These are phyloP conservation scores for Pyrgilauda ruficollis DNA, from an alignment of 2,113 vertebrate genomes.

Conservation along the genomic window DNA sequence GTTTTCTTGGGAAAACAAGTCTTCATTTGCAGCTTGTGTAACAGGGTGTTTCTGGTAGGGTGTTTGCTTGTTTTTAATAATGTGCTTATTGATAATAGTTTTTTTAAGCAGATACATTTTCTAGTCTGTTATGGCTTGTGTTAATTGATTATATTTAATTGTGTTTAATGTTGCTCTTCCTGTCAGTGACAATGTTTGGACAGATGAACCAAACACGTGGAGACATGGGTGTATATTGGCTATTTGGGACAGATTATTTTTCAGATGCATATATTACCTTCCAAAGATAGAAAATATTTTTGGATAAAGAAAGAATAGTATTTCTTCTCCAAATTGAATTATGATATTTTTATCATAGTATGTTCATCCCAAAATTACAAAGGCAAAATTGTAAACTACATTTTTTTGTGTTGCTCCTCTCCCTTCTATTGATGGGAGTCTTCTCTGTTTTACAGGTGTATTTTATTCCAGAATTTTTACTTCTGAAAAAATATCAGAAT, in stretches of 20 bases:
- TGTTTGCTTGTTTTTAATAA: background rate
- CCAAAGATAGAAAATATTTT: background rate
- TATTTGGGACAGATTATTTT: background rate
- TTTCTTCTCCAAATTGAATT: background rate
- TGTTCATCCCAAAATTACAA: background rate
- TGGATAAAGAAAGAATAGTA: background rate
- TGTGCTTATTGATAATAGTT: background rate
- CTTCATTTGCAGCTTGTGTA: background rate
- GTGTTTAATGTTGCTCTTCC: background rate
- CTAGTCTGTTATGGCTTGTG: background rate
- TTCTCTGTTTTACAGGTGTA: fast-evolving
- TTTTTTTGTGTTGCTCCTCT: background rate
- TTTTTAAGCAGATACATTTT: background rate
- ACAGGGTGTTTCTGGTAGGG: fast-evolving
- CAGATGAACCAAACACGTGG: background rate
- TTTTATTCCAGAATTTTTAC: background rate
- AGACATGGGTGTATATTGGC: background rate
- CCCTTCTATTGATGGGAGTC: background rate
- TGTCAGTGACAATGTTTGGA: background rate
- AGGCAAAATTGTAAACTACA: background rate
- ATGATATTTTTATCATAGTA: background rate
- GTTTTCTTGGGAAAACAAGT: background rate
- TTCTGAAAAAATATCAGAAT: background rate
- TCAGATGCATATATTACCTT: background rate
- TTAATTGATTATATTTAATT: background rate